Evolutionary conservation across 2,888 invertebrate genomes (phyloP), one percentile per base, ranked within the genome.

Genomic region (Carcina quercana): DNA sequence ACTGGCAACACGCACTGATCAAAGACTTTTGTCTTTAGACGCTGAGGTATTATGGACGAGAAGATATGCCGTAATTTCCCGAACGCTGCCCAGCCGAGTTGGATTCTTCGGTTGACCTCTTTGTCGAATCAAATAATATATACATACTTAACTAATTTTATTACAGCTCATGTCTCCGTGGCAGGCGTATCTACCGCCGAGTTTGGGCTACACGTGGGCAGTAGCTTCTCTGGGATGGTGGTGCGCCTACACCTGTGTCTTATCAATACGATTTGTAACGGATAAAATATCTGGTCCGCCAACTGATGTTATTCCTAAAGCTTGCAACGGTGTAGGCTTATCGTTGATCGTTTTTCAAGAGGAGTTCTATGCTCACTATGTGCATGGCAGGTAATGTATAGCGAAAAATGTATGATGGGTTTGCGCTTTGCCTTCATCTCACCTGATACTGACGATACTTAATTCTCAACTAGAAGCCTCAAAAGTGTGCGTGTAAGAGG

Each of bases 351-450:
- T 78, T 2, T 83, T 82, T 33, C 61, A 82, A 41, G 75, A 82
- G 30, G 74, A 80, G 19, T 50, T 48, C 35, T 80, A 78, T 28
- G 76, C 71, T 0, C 82, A 83, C 59, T 83, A 79, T 43, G 67
- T 83, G 5, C 75, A 83, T 48, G 82, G 80, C 13, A 69, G 80
- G 82, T 80, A 37, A 47, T n/a, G n/a, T n/a, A n/a, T n/a, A n/a
- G n/a, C n/a, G n/a, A n/a, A n/a, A n/a, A n/a, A n/a, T n/a, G n/a
- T n/a, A n/a, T n/a, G n/a, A n/a, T n/a, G n/a, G n/a, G n/a, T n/a
- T n/a, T n/a, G n/a, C n/a, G n/a, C n/a, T n/a, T n/a, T n/a, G n/a
- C n/a, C n/a, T n/a, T n/a, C n/a, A n/a, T n/a, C n/a, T n/a, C n/a
- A n/a, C n/a, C n/a, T n/a, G n/a, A n/a, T n/a, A n/a, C n/a, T n/a